phyloP scores from a whole-genome alignment of 1,140 invertebrate genomes.

The Bombus picipes region DNA sequence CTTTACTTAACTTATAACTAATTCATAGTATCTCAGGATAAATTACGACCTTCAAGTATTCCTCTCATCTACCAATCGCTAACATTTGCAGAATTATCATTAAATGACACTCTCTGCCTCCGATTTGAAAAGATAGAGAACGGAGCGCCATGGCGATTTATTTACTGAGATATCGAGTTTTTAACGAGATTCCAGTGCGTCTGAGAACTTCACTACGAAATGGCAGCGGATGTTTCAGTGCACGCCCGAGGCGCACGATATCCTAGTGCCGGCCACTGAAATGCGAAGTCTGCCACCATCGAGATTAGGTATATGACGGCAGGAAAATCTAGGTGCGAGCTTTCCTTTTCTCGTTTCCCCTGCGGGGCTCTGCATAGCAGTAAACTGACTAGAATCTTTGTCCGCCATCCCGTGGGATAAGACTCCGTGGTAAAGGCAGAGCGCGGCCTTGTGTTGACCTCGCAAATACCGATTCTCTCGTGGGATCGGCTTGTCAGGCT shows the following conservation, averaged over 20 bases:
- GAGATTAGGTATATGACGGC: conserved; percentile 67
- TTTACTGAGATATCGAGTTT: conserved; percentile 28
- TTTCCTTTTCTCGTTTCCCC: conserved; percentile 60
- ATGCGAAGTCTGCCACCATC: conserved; percentile 56
- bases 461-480: conserved; percentile 64
- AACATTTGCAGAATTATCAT: neutral
- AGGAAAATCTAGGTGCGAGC: conserved; percentile 63
- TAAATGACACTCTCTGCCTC: neutral
- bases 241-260: conserved; percentile 60
- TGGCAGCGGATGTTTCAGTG: conserved; percentile 61
- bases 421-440: conserved; percentile 52
- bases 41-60: neutral
- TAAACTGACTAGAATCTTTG: conserved; percentile 68
- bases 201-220: conserved; percentile 54
- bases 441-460: conserved; percentile 58
- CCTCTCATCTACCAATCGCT: too few species aligned
- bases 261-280: conserved; percentile 55
- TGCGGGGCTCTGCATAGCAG: conserved; percentile 57
- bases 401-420: conserved; percentile 61
- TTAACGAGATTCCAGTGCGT: conserved; percentile 32
- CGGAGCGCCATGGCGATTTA: neutral
- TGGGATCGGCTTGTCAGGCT: conserved; percentile 53
- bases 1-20: too few species aligned
- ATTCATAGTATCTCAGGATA: neutral
- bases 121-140: too few species aligned